Percentiles rank a stretch among this genome's conserved stretches.
Conservation (phyloP, 2,797 vertebrate genomes). For the Diplodus sargus region DNA sequence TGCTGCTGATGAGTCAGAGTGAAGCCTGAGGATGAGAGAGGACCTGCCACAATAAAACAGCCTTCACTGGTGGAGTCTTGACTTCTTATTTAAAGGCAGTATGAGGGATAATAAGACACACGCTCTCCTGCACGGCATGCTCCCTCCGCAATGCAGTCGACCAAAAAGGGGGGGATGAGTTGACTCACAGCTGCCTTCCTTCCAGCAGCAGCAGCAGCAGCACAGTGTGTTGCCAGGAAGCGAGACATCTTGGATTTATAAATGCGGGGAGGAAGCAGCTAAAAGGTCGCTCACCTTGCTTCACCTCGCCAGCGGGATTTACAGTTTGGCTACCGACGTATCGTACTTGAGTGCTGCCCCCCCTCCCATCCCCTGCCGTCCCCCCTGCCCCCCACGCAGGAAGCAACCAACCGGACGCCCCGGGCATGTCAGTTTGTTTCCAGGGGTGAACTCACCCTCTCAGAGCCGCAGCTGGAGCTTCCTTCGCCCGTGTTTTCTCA, state of each 20-base stretch:
- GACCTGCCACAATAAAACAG: not conserved
- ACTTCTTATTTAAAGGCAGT: not conserved
- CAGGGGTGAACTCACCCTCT: conserved; percentile 57
- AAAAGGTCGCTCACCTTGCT: conserved; percentile 27
- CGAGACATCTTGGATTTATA: not conserved
- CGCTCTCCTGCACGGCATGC: conserved; percentile 45
- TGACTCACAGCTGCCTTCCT: conserved; percentile 61
- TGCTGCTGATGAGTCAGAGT: not conserved
- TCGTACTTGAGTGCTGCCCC: conserved; percentile 21
- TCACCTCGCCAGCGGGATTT: conserved; percentile 36
- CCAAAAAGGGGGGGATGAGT: conserved; percentile 35
- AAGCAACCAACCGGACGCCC: conserved; percentile 28
- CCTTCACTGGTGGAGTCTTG: not conserved
- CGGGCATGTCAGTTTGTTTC: conserved; percentile 37
- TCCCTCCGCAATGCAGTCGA: conserved; percentile 78
- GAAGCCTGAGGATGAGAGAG: not conserved
- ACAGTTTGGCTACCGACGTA: not conserved
- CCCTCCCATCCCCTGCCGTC: conserved; percentile 36
- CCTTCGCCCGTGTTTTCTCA: conserved; percentile 21
- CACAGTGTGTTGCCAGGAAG: not conserved
- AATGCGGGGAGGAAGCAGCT: not conserved
- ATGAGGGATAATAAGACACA: conserved; percentile 18
- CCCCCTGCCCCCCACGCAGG: conserved; percentile 40
- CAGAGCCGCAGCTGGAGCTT: conserved; percentile 49
- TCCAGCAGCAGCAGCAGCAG: conserved; percentile 23